Evolutionary conservation across 2,888 invertebrate genomes (phyloP).

Genomic region (Eueremaeus valkanovi): DNA sequence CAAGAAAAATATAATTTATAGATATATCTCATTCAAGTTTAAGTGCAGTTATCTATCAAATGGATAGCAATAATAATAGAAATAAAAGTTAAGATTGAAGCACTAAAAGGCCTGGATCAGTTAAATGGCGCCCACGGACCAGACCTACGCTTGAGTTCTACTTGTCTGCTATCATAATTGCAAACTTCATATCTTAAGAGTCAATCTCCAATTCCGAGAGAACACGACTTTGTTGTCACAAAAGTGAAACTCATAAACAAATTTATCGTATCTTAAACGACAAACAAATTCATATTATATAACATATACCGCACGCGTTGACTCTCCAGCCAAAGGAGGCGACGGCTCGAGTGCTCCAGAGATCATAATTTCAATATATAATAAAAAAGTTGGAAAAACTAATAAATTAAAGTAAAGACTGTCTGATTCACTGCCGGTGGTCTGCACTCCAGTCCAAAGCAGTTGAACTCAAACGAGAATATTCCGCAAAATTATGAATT

Average conservation of each 20-base stretch:
- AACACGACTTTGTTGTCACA: slow-evolving; percentile 1
- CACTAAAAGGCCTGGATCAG: neutral
- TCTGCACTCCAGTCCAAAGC: neutral
- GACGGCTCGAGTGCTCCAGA: neutral
- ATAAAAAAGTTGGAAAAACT: neutral
- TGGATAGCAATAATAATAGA: neutral
- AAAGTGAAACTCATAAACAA: neutral
- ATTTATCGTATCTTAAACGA: neutral
- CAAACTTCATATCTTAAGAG: neutral
- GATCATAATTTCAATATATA: neutral
- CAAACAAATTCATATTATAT: neutral
- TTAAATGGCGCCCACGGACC: slow-evolving; percentile 15
- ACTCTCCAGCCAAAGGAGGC: neutral
- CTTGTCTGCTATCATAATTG: neutral
- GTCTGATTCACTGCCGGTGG: neutral
- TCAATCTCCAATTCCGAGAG: neutral
- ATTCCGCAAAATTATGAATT: neutral
- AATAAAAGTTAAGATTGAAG: neutral
- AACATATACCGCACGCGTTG: slow-evolving; percentile 24
- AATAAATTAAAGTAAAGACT: neutral
- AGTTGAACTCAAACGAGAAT: neutral
- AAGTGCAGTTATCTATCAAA: neutral
- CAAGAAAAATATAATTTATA: neutral
- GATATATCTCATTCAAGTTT: neutral
- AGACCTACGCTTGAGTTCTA: neutral